Base-by-base conservation (phyloP, 2,113 vertebrate species). In the Platichthys flesus region DNA sequence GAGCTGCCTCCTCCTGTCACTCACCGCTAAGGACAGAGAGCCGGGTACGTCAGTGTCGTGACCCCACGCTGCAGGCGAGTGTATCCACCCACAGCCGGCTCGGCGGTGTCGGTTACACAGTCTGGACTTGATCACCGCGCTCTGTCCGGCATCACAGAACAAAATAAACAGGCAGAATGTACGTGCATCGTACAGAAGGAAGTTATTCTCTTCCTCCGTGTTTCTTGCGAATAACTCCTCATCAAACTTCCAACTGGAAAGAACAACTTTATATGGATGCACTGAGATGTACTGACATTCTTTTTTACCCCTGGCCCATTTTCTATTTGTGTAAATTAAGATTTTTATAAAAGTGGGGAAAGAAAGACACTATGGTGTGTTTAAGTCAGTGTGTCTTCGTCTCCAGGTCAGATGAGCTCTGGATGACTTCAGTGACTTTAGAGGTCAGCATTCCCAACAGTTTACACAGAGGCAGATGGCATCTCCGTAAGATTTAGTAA, bases 1-100 rank as follows among this genome's bases (percentile, higher is more conserved):
- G 88, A 92, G 89, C 94, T 95, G 95, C 95, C 95, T 96, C 93
- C 93, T 92, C 88, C 94, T 97, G 97, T 96, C 97, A 97, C 95
- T 98, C 96, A 97, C 88, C 74, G 15, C 86, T 90, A 90, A 94
- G 94, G 93, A 84, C 93, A 93, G 89, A 92, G 91, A 91, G 90
- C 86, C 82, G 91, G 94, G 95, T 95, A 97, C 96, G 95, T 92
- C 84, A 91, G 76, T 95, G 96, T 95, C 94, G 76, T 57, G 96
- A 96, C 96, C 96, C 94, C 91, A 88, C 83, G 87, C 96, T 95
- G 92, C 93, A 93, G 94, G 94, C 94, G 86, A 94, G 90, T 94
- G 94, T 94, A 94, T 95, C 95, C 96, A 95, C 93, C 94, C 95
- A 94, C 94, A 86, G 93, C 91, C 94, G 92, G 94, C 94, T 95